Base-by-base conservation (phyloP, 2,888 invertebrate genomes). In the Acanthococcus lagerstroemiae region DNA sequence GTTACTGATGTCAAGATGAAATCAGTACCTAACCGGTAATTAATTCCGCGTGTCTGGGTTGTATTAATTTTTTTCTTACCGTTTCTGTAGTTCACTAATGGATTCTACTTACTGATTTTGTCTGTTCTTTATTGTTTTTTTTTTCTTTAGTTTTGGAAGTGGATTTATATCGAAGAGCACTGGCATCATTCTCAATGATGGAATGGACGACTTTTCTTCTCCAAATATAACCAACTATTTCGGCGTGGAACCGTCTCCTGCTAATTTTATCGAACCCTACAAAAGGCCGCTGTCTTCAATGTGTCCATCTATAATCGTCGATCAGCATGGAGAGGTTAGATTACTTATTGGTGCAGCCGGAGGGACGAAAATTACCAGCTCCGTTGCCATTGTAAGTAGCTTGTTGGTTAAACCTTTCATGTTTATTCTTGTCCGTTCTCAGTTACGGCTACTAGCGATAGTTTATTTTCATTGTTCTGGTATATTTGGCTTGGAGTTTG, bases 161-260 rank as follows among this genome's bases (percentile, higher is more conserved):
- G 65, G 54, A 7, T 69, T 87, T 69, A 81, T 87, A 4, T 92
- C 93, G 0, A 77, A 78, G 24, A 83, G 83, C 61, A 90, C 92
- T 0, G 96, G 95, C 0, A 88, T 97, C 24, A 79, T 96, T n/a
- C 86, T 92, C 76, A 97, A 96, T 76, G 89, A 93, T 75, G 90
- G 90, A 69, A 95, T 97, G 91, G 92, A 94, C 71, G 96, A 96
- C 74, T 97, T 96, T 76, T 89, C 92, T 0, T 83, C 87, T 0
- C 87, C 88, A 0, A 83, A 84, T 26, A 81, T 85, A 67, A 79
- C 80, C 0, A 86, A 86, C 73, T 82, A 78, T 68, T 90, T 87
- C 74, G 84, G 82, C 1, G 71, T 90, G 12, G 84, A 86, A 55
- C 88, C 90, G 0, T 89, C 91, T 0, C 84, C 86, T 0, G 84